These are phyloP conservation scores for Phlogophora meticulosa DNA, from an alignment of 2,888 invertebrate species.

Conservation along the genomic window DNA sequence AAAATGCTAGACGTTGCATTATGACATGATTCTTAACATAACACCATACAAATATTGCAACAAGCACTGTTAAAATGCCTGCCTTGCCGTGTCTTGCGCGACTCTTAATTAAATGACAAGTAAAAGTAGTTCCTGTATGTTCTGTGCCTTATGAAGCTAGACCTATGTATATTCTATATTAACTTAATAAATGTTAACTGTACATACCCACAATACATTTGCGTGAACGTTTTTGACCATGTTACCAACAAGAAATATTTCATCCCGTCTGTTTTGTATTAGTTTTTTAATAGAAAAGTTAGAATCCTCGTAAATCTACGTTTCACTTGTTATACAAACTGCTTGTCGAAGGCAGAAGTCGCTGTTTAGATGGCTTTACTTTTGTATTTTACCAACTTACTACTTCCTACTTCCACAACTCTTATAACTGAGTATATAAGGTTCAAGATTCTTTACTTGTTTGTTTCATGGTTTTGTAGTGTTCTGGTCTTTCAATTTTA, in stretches of 20 bases:
- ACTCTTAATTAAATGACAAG: not conserved
- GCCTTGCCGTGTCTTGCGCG: not conserved
- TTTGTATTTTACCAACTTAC: conserved; percentile 46
- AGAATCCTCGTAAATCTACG: conserved; percentile 43
- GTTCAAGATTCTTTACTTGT: conserved; percentile 6
- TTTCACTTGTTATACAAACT: conserved; percentile 48
- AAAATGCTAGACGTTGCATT: not conserved
- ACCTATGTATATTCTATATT: too few species aligned
- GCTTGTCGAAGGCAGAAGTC: conserved; percentile 57
- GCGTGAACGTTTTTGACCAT: conserved; percentile 2
- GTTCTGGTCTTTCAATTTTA: conserved; percentile 54
- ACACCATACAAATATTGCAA: not conserved
- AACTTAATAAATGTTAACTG: too few species aligned
- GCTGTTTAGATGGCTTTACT: conserved; percentile 62
- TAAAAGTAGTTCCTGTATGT: too few species aligned
- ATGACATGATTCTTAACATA: not conserved
- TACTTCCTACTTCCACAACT: not conserved
- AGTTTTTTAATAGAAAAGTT: conserved; percentile 53
- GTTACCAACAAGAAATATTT: conserved; percentile 15
- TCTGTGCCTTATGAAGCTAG: too few species aligned
- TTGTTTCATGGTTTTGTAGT: not conserved
- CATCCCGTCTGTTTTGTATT: conserved; percentile 39
- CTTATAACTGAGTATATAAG: conserved; percentile 9
- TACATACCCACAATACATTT: conserved; percentile 23
- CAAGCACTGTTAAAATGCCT: not conserved